Percentiles rank a stretch among this genome's conserved stretches.
Conservation (phyloP, 2,888 invertebrate species). For the Brachynemurus nebulosus region DNA sequence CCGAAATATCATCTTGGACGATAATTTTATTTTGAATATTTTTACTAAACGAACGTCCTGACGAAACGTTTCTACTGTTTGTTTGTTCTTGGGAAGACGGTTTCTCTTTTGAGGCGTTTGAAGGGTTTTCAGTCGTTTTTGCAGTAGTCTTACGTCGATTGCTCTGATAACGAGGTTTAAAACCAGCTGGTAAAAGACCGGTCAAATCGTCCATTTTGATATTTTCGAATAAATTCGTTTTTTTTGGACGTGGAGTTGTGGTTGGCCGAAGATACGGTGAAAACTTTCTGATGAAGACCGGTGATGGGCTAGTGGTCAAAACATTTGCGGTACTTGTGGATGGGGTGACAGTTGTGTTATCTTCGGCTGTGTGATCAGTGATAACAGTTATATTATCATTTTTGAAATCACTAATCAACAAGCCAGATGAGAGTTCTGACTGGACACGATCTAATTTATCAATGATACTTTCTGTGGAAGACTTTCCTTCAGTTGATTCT, state of each 20-base stretch:
- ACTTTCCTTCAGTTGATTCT: slow-evolving; percentile 24
- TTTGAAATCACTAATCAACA: slow-evolving; percentile 57
- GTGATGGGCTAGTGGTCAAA: slow-evolving; percentile 37
- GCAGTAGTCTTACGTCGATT: slow-evolving; percentile 39
- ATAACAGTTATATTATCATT: slow-evolving; percentile 52
- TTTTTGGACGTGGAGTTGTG: slow-evolving; percentile 21
- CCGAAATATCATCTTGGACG: slow-evolving; percentile 40
- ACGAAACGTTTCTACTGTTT: slow-evolving; percentile 29
- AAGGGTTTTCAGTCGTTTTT: slow-evolving; percentile 22
- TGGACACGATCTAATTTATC: slow-evolving; percentile 76
- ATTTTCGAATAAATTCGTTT: slow-evolving; percentile 13
- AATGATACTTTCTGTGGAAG: slow-evolving; percentile 71
- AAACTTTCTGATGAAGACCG: slow-evolving; percentile 52
- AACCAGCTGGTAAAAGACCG: slow-evolving; percentile 48
- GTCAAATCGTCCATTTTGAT: slow-evolving; percentile 44
- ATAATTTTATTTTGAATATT: slow-evolving; percentile 44
- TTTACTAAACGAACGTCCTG: slow-evolving; percentile 37
- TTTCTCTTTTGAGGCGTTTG: slow-evolving; percentile 25
- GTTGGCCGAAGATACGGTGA: slow-evolving; percentile 30
- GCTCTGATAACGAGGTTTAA: slow-evolving; percentile 34
- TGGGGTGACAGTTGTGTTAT: slow-evolving; percentile 34
- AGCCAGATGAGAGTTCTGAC: slow-evolving; percentile 66
- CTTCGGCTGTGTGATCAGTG: slow-evolving; percentile 35
- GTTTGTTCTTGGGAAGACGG: slow-evolving; percentile 19
- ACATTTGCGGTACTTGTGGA: slow-evolving; percentile 34